These are phyloP conservation scores for Andrena camellia DNA, from an alignment of 2,888 invertebrate species.

Conservation along the genomic window DNA sequence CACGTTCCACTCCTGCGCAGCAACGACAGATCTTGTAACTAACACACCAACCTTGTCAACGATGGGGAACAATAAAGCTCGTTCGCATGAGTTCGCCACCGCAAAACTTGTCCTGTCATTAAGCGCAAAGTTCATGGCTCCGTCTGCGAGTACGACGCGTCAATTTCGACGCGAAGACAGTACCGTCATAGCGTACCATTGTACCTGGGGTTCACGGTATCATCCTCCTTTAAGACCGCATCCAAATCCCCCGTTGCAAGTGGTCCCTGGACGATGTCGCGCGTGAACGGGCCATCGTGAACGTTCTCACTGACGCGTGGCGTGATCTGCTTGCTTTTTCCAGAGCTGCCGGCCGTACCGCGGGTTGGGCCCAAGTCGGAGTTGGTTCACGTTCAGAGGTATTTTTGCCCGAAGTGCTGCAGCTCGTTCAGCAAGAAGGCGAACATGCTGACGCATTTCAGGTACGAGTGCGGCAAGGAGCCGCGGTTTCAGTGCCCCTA, in stretches of 20 bases:
- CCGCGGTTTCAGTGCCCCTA: conserved; percentile 78
- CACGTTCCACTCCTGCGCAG: neutral
- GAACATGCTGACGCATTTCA: conserved; percentile 76
- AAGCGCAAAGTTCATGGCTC: neutral
- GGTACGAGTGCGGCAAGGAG: conserved; percentile 78
- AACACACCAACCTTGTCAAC: neutral
- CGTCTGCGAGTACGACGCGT: no score
- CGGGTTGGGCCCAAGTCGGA: neutral
- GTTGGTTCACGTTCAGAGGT: conserved; percentile 41
- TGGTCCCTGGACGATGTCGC: neutral
- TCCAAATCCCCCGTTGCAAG: neutral
- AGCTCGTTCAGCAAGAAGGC: conserved; percentile 78
- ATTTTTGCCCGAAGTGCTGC: conserved; percentile 76
- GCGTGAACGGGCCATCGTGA: neutral
- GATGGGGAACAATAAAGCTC: conserved; percentile 23
- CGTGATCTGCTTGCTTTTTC: conserved; percentile 63
- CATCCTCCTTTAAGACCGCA: neutral
- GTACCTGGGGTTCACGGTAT: neutral
- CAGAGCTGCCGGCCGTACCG: conserved; percentile 28
- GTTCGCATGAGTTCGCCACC: conserved; percentile 7
- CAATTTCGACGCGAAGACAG: no score
- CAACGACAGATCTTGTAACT: conserved; percentile 28
- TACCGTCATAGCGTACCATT: neutral
- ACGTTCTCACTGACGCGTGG: conserved; percentile 40
- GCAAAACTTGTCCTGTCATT: conserved; percentile 29